Conservation (phyloP, 2,888 invertebrate genomes). For the Caenorhabditis parvicauda region DNA sequence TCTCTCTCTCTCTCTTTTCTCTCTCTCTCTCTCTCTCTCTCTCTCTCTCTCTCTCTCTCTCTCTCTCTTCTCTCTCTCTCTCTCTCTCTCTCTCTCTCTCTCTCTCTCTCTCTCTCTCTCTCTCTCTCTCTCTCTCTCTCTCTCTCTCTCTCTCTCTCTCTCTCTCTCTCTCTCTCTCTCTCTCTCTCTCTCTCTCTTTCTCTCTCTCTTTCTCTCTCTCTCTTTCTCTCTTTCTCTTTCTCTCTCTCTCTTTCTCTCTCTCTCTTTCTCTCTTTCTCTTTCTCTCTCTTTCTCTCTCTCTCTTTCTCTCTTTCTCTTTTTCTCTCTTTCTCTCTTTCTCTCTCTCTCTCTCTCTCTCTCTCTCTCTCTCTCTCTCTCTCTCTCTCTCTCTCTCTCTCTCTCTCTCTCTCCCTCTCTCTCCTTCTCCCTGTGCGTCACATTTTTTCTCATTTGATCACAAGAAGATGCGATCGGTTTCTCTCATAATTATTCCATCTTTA, state of each 20-base stretch:
- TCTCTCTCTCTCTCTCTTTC: constrained; percentile 4
- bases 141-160: background rate
- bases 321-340: background rate
- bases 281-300: background rate
- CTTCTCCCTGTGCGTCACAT: too few relatives aligned
- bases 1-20: background rate
- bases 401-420: too few relatives aligned
- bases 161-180: constrained; percentile 7
- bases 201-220: constrained; percentile 1
- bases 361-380: constrained; percentile 9
- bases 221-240: background rate
- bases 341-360: constrained; percentile 3
- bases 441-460: too few relatives aligned
- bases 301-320: constrained; percentile 4
- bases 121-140: background rate
- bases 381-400: too few relatives aligned
- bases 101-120: constrained; percentile 2
- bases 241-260: background rate
- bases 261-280: constrained; percentile 1
- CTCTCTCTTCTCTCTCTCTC: constrained; percentile 2
- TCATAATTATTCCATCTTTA: too few relatives aligned
- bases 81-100: constrained; percentile 8
- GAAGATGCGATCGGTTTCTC: too few relatives aligned
- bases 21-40: background rate
- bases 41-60: background rate